phyloP scores from a whole-genome alignment of 2,888 invertebrate species.

The Drosophila greeni region DNA sequence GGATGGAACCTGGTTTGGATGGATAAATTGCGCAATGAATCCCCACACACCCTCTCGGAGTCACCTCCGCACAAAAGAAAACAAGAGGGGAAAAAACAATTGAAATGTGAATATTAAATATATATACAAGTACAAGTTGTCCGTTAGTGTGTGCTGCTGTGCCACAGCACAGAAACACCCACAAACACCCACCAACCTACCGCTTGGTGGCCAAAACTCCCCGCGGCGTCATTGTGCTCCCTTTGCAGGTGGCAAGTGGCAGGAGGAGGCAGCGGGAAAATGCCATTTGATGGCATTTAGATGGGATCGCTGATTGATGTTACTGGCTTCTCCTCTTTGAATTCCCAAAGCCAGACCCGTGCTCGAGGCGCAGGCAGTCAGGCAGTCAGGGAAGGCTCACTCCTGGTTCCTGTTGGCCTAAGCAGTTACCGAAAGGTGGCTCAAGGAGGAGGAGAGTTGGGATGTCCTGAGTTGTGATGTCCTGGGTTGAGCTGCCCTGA shows the following conservation, averaged over 20 bases:
- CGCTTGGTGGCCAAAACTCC: constrained; percentile 48
- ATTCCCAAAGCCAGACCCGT: constrained; percentile 33
- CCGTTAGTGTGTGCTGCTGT: constrained; percentile 28
- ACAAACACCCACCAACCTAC: background rate
- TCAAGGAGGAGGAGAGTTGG: background rate
- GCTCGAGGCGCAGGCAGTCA: constrained; percentile 9
- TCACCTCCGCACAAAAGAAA: constrained; percentile 16
- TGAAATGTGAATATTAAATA: constrained; percentile 72
- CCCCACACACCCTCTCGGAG: constrained; percentile 15
- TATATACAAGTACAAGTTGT: constrained; percentile 54
- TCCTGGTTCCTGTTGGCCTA: constrained; percentile 6
- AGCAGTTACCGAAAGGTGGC: constrained; percentile 13
- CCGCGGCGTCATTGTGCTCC: constrained; percentile 64
- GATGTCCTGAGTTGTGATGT: constrained; percentile 3
- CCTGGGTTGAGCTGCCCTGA: no score
- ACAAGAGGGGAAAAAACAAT: constrained; percentile 52
- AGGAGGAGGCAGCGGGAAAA: constrained; percentile 46
- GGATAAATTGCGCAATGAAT: constrained; percentile 45
- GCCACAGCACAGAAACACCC: constrained; percentile 11
- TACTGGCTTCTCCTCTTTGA: constrained; percentile 29
- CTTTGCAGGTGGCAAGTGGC: constrained; percentile 14
- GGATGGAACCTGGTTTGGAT: background rate
- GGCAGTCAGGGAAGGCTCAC: background rate
- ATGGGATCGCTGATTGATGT: constrained; percentile 49
- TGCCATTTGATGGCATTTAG: constrained; percentile 60